Evolutionary conservation across 2,113 vertebrate genomes (phyloP).

Genomic region (Leptobrachium leishanense): DNA sequence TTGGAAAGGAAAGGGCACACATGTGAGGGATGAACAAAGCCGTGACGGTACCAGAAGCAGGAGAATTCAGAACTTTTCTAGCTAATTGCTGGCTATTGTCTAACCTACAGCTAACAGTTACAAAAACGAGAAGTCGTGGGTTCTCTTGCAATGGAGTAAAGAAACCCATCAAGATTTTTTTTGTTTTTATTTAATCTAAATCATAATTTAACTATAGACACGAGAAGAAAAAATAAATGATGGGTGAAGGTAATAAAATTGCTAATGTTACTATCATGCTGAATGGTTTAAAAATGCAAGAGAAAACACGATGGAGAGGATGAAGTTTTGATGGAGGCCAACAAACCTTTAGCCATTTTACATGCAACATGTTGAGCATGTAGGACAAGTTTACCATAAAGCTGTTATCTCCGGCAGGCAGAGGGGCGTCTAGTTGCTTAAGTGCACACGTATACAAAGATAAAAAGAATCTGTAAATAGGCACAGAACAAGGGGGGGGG

Average conservation of each 20-base stretch:
- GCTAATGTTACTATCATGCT: not conserved
- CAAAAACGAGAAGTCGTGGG: not conserved
- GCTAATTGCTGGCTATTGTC: too few relatives aligned
- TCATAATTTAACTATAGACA: too few relatives aligned
- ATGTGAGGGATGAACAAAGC: too few relatives aligned
- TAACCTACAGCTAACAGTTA: too few relatives aligned
- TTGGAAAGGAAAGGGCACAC: too few relatives aligned
- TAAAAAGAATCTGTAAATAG: slow-evolving; percentile 56
- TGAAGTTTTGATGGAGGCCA: slow-evolving; percentile 73
- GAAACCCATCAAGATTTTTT: not conserved
- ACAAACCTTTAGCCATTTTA: slow-evolving; percentile 90
- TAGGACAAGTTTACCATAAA: slow-evolving; percentile 86
- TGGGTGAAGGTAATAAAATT: too few relatives aligned
- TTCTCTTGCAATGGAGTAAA: slow-evolving; percentile 25
- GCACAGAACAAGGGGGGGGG: not conserved
- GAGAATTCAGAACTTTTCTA: too few relatives aligned
- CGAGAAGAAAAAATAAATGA: too few relatives aligned
- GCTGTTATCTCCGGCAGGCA: slow-evolving; percentile 77
- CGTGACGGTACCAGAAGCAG: too few relatives aligned
- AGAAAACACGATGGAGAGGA: slow-evolving; percentile 70
- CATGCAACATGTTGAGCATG: slow-evolving; percentile 86
- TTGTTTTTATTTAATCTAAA: too few relatives aligned
- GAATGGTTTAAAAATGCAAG: slow-evolving; percentile 64
- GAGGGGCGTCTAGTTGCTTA: slow-evolving; percentile 78
- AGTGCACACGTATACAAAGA: slow-evolving; percentile 66